phyloP scores from a whole-genome alignment of 2,797 vertebrate species.

The Sebastes kiyomatsui region DNA sequence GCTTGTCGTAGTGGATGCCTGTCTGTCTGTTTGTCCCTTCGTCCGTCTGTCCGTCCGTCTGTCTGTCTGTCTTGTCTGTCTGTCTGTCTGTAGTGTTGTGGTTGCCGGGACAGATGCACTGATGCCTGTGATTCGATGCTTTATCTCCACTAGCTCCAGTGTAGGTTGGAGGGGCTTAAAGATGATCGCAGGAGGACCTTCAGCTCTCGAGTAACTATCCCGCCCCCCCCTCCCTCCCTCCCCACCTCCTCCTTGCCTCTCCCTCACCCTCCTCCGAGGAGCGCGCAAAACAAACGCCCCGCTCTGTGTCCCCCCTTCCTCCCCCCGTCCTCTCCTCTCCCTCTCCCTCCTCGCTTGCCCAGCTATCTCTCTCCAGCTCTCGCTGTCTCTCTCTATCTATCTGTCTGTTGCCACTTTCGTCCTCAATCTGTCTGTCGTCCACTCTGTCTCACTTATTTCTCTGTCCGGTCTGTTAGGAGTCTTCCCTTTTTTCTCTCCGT shows the following conservation, averaged over 20 bases:
- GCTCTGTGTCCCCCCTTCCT: conserved; percentile 41
- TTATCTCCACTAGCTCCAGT: conserved; percentile 99
- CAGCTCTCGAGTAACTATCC: conserved; percentile 99
- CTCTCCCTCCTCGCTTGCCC: conserved; percentile 45
- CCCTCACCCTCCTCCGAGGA: conserved; percentile 81
- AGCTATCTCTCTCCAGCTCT: conserved; percentile 47
- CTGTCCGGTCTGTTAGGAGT: conserved; percentile 50
- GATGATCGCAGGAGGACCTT: conserved; percentile 99
- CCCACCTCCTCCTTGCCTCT: conserved; percentile 82
- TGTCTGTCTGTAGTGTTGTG: conserved; percentile 84
- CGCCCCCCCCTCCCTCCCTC: conserved; percentile 70
- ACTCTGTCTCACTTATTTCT: conserved; percentile 53
- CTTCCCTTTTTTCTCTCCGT: conserved; percentile 20
- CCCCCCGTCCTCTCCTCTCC: not conserved
- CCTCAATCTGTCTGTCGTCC: conserved; percentile 37
- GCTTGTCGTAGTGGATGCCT: conserved; percentile 68
- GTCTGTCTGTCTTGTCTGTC: conserved; percentile 18
- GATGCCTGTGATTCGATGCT: conserved; percentile 87
- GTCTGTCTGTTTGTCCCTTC: conserved; percentile 49
- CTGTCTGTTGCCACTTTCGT: conserved; percentile 31
- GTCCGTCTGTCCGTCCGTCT: conserved; percentile 59
- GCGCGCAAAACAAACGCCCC: conserved; percentile 71
- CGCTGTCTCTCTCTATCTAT: conserved; percentile 39
- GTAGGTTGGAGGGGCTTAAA: conserved; percentile 99
- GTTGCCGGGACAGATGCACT: conserved; percentile 83